Evolutionary conservation across 2,797 vertebrate genomes (phyloP).

Genomic region (Myripristis jacobus): DNA sequence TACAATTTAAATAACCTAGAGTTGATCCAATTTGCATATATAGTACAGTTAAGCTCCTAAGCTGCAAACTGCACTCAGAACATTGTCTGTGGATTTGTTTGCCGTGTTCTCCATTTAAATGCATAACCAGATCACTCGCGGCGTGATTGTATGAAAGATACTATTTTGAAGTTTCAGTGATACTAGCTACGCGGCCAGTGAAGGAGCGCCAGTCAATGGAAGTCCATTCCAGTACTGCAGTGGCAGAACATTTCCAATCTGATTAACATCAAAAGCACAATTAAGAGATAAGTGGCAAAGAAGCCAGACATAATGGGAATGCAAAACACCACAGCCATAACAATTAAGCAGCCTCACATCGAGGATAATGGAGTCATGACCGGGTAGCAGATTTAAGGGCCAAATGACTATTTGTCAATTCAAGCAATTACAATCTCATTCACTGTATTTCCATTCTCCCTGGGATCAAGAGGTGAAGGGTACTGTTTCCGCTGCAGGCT

Average conservation of each 20-base stretch:
- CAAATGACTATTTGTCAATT: constrained; percentile 67
- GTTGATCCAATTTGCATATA: constrained; percentile 49
- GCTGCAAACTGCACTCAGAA: constrained; percentile 26
- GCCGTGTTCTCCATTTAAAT: constrained; percentile 55
- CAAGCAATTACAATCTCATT: constrained; percentile 66
- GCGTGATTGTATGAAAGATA: constrained; percentile 47
- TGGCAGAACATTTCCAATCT: constrained; percentile 76
- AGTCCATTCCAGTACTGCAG: constrained; percentile 48
- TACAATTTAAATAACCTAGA: constrained; percentile 42
- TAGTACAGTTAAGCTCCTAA: constrained; percentile 40
- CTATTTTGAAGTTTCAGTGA: constrained; percentile 49
- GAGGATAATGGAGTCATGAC: constrained; percentile 66
- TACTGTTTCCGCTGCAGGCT: constrained; percentile 13
- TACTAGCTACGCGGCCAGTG: constrained; percentile 21
- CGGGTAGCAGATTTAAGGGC: constrained; percentile 65
- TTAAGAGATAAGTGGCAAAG: constrained; percentile 77
- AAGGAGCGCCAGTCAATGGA: constrained; percentile 62
- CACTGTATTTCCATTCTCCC: constrained; percentile 38
- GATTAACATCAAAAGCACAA: constrained; percentile 78
- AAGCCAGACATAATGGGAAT: constrained; percentile 76
- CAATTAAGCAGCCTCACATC: constrained; percentile 68
- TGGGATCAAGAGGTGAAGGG: constrained; percentile 53
- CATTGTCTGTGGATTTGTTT: constrained; percentile 39
- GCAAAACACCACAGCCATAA: constrained; percentile 73
- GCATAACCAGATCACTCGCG: constrained; percentile 49